Percentiles rank a stretch among this genome's conserved stretches.
Conservation (phyloP, 2,888 invertebrate species). For the Neoscelio sp. region DNA sequence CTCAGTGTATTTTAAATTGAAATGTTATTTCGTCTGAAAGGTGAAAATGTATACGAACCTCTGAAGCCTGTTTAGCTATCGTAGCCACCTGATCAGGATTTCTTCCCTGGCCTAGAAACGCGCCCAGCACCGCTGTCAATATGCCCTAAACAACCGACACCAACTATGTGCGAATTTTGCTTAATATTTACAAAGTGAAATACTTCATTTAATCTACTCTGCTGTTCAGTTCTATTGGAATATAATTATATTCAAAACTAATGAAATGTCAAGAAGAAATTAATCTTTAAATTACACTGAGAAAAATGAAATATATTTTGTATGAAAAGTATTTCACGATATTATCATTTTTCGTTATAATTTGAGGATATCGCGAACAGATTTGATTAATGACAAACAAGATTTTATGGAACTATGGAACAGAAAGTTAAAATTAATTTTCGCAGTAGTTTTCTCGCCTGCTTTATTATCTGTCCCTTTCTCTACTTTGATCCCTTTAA, state of each 20-base stretch:
- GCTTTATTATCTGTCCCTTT: too few species aligned
- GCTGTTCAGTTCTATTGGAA: not conserved
- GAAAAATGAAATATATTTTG: too few species aligned
- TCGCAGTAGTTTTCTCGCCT: too few species aligned
- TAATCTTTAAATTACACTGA: too few species aligned
- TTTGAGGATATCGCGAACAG: too few species aligned
- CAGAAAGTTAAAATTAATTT: too few species aligned
- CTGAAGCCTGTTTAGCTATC: constrained; percentile 97
- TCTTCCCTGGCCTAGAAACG: constrained; percentile 93
- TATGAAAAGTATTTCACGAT: too few species aligned
- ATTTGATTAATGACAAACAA: too few species aligned
- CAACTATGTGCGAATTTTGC: constrained; percentile 76
- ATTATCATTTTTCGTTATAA: too few species aligned
- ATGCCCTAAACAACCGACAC: constrained; percentile 90
- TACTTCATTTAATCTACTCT: constrained; percentile 31
- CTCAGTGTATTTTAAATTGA: too few species aligned
- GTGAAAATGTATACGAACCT: constrained; percentile 88
- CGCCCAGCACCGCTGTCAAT: constrained; percentile 95
- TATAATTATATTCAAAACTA: not conserved
- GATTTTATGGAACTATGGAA: too few species aligned
- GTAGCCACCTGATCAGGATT: constrained; percentile 96
- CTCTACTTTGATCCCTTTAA: too few species aligned
- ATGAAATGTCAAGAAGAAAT: not conserved
- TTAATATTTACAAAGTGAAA: constrained; percentile 67
- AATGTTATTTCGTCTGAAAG: constrained; percentile 32